Evolutionary conservation across 2,888 invertebrate species (phyloP).

Genomic region (Rhingia campestris): DNA sequence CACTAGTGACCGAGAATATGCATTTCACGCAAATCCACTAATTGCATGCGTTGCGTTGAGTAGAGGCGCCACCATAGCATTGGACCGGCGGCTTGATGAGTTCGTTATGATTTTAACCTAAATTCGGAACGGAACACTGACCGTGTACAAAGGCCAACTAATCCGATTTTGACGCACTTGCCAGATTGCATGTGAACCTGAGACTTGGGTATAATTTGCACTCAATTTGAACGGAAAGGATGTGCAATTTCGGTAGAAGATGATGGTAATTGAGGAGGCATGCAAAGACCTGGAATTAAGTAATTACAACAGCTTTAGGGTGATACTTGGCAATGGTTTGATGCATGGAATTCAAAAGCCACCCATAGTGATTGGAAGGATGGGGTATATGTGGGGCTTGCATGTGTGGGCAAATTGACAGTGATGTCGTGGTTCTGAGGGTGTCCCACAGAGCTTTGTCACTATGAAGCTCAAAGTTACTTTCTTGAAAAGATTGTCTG

Average conservation of each 20-base stretch:
- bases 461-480: too few relatives aligned
- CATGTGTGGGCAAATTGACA: too few relatives aligned
- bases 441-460: too few relatives aligned
- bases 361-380: too few relatives aligned
- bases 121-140: conserved; percentile 35
- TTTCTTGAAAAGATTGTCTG: too few relatives aligned
- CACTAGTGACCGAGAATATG: conserved; percentile 61
- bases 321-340: too few relatives aligned
- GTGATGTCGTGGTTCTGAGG: too few relatives aligned
- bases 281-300: conserved; percentile 15
- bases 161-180: not conserved
- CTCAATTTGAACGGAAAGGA: conserved; percentile 26
- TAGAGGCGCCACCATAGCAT: conserved; percentile 47
- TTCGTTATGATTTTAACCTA: conserved; percentile 69
- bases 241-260: conserved; percentile 16
- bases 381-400: too few relatives aligned
- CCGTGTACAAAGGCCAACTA: not conserved
- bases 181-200: conserved; percentile 27
- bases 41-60: conserved; percentile 47
- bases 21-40: conserved; percentile 55
- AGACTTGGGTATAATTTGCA: conserved; percentile 32
- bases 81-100: not conserved
- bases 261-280: conserved; percentile 4
- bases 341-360: too few relatives aligned
- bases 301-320: conserved; percentile 30